A percentile compares a stretch with the other conserved stretches of the same genome.
Conservation (phyloP, 2,888 invertebrate species). For the Catocala nupta region DNA sequence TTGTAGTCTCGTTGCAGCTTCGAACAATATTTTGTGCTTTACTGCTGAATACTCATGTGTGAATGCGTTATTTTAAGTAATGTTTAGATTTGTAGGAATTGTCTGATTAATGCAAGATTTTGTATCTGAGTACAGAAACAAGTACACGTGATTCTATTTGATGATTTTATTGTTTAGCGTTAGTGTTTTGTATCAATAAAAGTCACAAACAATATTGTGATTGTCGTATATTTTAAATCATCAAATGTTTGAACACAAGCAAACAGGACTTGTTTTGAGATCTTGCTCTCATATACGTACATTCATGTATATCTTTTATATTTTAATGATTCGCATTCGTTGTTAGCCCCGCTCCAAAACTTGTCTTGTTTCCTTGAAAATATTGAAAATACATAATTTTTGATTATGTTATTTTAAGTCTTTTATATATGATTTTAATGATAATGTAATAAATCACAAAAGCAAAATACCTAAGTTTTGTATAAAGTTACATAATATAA, state of each 20-base stretch:
- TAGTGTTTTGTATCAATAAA: constrained; percentile 61
- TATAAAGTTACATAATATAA: constrained; percentile 76
- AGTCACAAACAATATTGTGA: constrained; percentile 69
- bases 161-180: constrained; percentile 75
- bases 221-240: constrained; percentile 47
- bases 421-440: constrained; percentile 69
- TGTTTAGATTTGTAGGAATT: constrained; percentile 72
- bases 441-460: constrained; percentile 66
- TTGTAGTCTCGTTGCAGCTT: constrained; percentile 85
- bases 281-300: constrained; percentile 25
- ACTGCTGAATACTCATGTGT: constrained; percentile 87
- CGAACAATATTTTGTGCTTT: constrained; percentile 85
- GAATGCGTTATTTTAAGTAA: constrained; percentile 81
- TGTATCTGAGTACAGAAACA: constrained; percentile 81
- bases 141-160: constrained; percentile 84
- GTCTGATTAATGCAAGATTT: constrained; percentile 77
- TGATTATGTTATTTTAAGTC: constrained; percentile 60
- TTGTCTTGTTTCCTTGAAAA: constrained; percentile 53
- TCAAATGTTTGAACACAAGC: constrained; percentile 56
- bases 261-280: constrained; percentile 61
- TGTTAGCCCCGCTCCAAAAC: constrained; percentile 38
- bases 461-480: constrained; percentile 70
- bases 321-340: constrained; percentile 18
- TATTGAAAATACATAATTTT: constrained; percentile 56
- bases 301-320: constrained; percentile 15